phyloP scores from a whole-genome alignment of 64 coral and sea anemone genomes.

The Trachythela sp. region DNA sequence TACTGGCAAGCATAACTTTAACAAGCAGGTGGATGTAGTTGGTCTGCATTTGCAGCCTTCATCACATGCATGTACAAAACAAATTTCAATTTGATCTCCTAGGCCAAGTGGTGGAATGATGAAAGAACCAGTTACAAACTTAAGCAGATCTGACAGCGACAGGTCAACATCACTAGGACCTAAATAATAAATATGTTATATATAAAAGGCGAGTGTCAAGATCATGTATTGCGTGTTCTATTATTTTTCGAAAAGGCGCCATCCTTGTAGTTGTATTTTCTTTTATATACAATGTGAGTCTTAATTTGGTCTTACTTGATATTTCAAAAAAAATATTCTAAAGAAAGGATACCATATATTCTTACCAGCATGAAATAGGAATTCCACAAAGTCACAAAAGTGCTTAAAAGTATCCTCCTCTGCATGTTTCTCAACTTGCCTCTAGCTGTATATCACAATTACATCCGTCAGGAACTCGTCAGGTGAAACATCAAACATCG shows the following conservation, averaged over 20 bases:
- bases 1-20: neutral
- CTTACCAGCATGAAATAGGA: neutral
- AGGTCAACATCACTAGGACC: neutral
- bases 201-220: too few relatives aligned
- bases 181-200: too few relatives aligned
- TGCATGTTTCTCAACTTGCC: neutral
- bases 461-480: neutral
- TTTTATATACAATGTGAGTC: too few relatives aligned
- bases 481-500: neutral
- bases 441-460: neutral
- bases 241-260: too few relatives aligned
- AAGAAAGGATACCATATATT: neutral
- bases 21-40: neutral
- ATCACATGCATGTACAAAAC: neutral
- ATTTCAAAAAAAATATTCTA: too few relatives aligned
- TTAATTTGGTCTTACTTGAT: too few relatives aligned
- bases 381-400: constrained; percentile 6
- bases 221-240: too few relatives aligned
- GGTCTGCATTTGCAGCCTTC: neutral
- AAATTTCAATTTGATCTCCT: neutral
- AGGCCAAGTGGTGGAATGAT: neutral
- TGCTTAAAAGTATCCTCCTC: neutral
- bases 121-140: constrained; percentile 8
- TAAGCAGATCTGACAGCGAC: neutral
- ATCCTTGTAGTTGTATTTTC: too few relatives aligned